A percentile compares a stretch with the other conserved stretches of the same genome.
Evolutionary conservation across 35 echinoderm and acorn worm genomes (phyloP).

Genomic region (Apostichopus californicus): DNA sequence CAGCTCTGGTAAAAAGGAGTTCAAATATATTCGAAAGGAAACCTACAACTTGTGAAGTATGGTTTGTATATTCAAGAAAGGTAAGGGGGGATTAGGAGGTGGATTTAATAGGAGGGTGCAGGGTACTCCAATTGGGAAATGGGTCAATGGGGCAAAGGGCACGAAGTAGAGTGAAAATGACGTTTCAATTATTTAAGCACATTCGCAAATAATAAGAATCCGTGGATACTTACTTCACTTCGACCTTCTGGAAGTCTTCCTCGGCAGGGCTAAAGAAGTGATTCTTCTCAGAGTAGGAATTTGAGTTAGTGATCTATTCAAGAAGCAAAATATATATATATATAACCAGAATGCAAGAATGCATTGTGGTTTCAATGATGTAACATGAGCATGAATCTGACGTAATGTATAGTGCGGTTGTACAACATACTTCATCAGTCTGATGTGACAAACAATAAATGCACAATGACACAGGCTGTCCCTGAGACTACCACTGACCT

Average conservation of each 20-base stretch:
- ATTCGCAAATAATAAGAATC: neutral
- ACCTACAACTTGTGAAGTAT: too few species aligned
- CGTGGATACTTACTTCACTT: slow-evolving; percentile 73
- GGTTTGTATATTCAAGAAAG: neutral
- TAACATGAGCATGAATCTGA: too few species aligned
- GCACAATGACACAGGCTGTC: too few species aligned
- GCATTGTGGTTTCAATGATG: too few species aligned
- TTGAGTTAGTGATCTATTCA: slow-evolving; percentile 68
- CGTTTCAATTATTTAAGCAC: neutral
- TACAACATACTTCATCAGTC: too few species aligned
- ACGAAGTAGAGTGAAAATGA: neutral
- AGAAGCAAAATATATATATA: neutral
- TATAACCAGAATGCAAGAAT: too few species aligned
- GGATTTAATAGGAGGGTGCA: neutral
- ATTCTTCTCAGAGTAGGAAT: slow-evolving; percentile 73
- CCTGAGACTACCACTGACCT: too few species aligned
- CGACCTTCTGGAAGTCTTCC: slow-evolving; percentile 82
- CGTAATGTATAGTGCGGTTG: too few species aligned
- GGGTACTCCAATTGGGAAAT: neutral
- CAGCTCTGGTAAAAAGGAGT: too few species aligned
- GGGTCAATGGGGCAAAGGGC: neutral
- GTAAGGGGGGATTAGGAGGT: neutral
- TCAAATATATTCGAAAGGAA: too few species aligned
- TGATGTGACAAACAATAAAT: too few species aligned
- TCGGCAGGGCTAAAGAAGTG: slow-evolving; percentile 74